These are phyloP conservation scores for Metopolophium dirhodum DNA, from an alignment of 1,140 invertebrate genomes.

Conservation along the genomic window DNA sequence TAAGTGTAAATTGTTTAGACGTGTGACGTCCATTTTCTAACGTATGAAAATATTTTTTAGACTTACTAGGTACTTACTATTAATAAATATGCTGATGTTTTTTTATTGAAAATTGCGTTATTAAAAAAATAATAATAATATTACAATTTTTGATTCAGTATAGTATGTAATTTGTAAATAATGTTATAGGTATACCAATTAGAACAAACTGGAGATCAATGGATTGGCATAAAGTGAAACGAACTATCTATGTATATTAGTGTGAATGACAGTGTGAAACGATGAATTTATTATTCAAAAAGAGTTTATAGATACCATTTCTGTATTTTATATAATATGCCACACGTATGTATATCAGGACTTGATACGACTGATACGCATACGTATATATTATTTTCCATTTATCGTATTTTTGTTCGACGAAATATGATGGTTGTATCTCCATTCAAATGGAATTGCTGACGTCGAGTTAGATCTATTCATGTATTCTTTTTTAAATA, in stretches of 20 bases:
- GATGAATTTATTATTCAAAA: conserved; percentile 9
- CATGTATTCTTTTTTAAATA: neutral
- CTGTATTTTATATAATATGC: neutral
- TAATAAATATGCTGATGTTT: neutral
- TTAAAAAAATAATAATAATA: neutral
- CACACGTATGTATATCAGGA: neutral
- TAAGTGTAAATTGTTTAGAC: neutral
- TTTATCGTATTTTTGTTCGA: neutral
- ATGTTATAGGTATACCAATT: neutral
- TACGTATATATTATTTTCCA: conserved; percentile 13
- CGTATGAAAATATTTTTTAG: neutral
- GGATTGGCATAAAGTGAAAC: neutral
- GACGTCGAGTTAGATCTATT: neutral
- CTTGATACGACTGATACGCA: neutral
- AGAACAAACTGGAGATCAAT: neutral
- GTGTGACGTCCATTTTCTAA: neutral
- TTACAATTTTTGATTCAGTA: neutral
- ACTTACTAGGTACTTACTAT: neutral
- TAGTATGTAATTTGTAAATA: neutral
- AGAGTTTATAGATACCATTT: neutral
- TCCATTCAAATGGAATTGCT: neutral
- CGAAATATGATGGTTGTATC: neutral
- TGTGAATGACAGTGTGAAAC: neutral
- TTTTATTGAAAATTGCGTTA: neutral
- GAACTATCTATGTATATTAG: neutral